These are phyloP conservation scores for Grammomys dolichurus DNA, from an alignment of 2,113 vertebrate species.

Conservation along the genomic window DNA sequence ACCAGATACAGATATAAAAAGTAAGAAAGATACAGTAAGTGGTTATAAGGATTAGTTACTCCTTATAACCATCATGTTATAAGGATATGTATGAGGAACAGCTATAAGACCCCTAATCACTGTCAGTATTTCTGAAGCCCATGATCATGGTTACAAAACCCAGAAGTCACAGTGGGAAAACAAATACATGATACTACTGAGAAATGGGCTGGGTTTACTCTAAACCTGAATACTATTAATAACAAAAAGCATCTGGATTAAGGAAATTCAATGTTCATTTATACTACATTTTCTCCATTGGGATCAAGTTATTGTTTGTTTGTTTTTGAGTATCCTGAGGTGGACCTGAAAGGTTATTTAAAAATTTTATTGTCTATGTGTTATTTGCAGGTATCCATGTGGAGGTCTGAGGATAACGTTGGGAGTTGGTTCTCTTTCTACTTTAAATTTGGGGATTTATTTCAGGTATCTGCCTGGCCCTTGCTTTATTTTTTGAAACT, in stretches of 20 bases:
- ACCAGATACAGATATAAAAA: no score
- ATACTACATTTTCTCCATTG: background rate
- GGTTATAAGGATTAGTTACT: no score
- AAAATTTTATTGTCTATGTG: background rate
- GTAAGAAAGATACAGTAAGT: no score
- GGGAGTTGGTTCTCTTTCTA: background rate
- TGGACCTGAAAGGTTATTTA: background rate
- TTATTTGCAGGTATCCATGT: no score
- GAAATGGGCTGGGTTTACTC: background rate
- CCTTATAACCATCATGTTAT: no score
- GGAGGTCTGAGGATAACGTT: background rate
- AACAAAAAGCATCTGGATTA: background rate
- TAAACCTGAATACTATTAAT: background rate
- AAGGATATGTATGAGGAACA: no score
- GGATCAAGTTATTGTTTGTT: background rate
- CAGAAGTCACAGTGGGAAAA: background rate
- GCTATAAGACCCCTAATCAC: no score
- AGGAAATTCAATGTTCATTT: background rate
- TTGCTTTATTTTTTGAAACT: background rate
- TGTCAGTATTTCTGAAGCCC: background rate
- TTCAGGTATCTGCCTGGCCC: background rate
- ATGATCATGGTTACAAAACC: background rate
- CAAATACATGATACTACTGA: background rate
- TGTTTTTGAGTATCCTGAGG: no score
- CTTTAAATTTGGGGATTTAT: background rate